phyloP scores from a whole-genome alignment of 2,797 vertebrate genomes.

The Cercopithecus petaurista region DNA sequence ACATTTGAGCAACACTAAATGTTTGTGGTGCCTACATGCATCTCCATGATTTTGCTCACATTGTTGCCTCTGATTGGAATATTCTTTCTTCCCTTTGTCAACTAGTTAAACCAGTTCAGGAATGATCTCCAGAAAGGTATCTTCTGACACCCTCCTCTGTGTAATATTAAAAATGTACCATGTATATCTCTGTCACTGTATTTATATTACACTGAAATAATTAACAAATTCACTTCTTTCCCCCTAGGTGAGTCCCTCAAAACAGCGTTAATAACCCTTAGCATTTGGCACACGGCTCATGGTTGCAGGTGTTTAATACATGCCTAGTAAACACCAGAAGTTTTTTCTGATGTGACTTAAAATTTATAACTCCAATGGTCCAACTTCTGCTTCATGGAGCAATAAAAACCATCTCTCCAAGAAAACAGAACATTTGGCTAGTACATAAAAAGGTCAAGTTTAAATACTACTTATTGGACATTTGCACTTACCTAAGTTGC shows the following conservation, averaged over 20 bases:
- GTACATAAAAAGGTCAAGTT: slow-evolving; percentile 5
- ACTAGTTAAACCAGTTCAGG: not conserved
- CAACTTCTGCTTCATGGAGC: slow-evolving; percentile 26
- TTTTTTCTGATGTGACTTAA: slow-evolving; percentile 26
- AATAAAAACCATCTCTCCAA: not conserved
- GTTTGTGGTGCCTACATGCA: not conserved
- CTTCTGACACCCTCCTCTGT: not conserved
- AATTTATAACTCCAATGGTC: slow-evolving; percentile 16
- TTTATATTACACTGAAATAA: not conserved
- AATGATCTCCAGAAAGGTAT: slow-evolving; percentile 26
- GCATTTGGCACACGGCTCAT: not conserved
- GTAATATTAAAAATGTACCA: not conserved
- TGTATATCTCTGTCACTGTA: not conserved
- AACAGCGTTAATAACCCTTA: not conserved
- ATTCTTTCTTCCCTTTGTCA: not conserved
- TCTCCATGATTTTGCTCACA: not conserved
- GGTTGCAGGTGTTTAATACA: not conserved
- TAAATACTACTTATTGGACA: not conserved
- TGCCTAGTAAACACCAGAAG: not conserved
- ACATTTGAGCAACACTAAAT: not conserved
- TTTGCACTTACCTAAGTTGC: slow-evolving; percentile 93
- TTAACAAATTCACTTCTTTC: not conserved
- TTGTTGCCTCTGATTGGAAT: not conserved
- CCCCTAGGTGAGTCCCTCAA: not conserved
- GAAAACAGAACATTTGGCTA: slow-evolving; percentile 20